Evolutionary conservation across 1,140 invertebrate genomes (phyloP).

Genomic region (Cydia fagiglandana): DNA sequence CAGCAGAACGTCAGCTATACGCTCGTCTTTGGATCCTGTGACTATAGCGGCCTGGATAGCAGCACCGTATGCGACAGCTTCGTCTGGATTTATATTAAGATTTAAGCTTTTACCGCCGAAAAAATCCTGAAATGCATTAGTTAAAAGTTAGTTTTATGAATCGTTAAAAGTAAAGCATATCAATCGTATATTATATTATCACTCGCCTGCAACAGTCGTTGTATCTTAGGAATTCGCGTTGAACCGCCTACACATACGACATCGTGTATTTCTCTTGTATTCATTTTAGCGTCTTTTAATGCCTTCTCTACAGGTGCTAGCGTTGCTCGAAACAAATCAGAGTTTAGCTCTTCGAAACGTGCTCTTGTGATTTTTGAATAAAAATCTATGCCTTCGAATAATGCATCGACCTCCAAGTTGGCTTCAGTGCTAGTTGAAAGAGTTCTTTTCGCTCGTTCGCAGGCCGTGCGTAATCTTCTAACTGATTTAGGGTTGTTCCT

Average conservation of each 20-base stretch:
- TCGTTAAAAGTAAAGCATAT: no score
- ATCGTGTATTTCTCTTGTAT: conserved; percentile 84
- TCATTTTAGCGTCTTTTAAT: conserved; percentile 87
- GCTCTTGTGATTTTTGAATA: conserved; percentile 92
- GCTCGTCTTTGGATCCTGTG: conserved; percentile 83
- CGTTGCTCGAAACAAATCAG: conserved; percentile 88
- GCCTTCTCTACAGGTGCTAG: conserved; percentile 86
- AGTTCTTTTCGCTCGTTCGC: conserved; percentile 85
- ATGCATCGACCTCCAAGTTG: conserved; percentile 86
- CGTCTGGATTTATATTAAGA: conserved; percentile 89
- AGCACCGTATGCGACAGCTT: conserved; percentile 86
- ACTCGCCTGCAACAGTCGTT: conserved; percentile 80
- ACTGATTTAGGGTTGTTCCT: conserved; percentile 87
- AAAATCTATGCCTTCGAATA: conserved; percentile 91
- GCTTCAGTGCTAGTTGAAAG: conserved; percentile 85
- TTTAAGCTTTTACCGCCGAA: conserved; percentile 84
- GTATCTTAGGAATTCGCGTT: conserved; percentile 84
- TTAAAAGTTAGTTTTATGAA: not conserved
- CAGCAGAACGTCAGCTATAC: conserved; percentile 87
- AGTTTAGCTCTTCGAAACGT: conserved; percentile 92
- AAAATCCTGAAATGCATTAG: conserved; percentile 76
- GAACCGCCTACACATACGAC: conserved; percentile 84
- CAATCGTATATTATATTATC: not conserved
- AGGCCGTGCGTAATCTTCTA: conserved; percentile 87
- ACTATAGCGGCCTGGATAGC: conserved; percentile 89